Conservation (phyloP, 2,888 invertebrate species). For the Serripes groenlandicus region DNA sequence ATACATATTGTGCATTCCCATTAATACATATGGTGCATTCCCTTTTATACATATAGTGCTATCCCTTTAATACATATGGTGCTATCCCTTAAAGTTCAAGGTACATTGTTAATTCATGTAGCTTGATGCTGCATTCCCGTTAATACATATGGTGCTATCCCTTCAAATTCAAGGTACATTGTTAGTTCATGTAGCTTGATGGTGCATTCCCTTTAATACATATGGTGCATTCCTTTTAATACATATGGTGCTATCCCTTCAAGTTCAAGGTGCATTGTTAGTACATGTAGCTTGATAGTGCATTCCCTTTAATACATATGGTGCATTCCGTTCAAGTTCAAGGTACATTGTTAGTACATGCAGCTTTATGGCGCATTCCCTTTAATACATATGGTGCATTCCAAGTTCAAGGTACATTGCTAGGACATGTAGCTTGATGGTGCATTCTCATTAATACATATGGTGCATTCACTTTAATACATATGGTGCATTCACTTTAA, state of each 20-base stretch:
- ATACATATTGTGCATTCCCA: too few relatives aligned
- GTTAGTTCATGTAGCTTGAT: neutral
- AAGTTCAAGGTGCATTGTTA: constrained; percentile 59
- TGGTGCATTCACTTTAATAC: constrained; percentile 77
- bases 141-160: constrained; percentile 89
- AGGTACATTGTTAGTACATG: neutral
- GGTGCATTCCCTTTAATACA: too few relatives aligned
- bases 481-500: too few relatives aligned
- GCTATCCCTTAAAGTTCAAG: constrained; percentile 73
- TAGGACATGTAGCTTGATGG: neutral
- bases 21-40: too few relatives aligned
- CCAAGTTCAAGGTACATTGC: constrained; percentile 69
- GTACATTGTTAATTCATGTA: constrained; percentile 97
- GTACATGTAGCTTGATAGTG: neutral
- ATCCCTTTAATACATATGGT: too few relatives aligned
- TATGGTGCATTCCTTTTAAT: constrained; percentile 96
- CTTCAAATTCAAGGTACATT: constrained; percentile 66
- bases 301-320: too few relatives aligned
- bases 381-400: too few relatives aligned
- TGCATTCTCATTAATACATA: too few relatives aligned
- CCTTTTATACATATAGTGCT: constrained; percentile 92
- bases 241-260: constrained; percentile 87
- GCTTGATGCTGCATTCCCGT: constrained; percentile 97
- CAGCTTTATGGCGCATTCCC: too few relatives aligned
- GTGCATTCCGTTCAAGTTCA: constrained; percentile 76